phyloP scores from a whole-genome alignment of 2,888 invertebrate genomes.

The Quadriops clusia region DNA sequence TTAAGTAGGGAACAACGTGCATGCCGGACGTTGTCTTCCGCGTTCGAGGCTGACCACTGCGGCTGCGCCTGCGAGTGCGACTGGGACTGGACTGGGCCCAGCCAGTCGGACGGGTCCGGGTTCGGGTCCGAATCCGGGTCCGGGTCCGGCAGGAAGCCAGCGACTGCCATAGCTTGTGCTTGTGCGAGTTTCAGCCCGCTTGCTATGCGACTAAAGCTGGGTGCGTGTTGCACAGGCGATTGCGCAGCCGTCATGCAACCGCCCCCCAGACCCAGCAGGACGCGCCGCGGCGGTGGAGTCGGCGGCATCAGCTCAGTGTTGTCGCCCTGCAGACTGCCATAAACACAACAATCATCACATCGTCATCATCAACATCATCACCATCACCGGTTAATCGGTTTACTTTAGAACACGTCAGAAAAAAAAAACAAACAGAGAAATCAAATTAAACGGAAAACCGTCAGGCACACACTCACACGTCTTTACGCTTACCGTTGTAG shows the following conservation, averaged over 20 bases:
- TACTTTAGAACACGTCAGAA: conserved; percentile 10
- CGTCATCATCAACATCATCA: conserved; percentile 15
- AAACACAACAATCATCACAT: conserved; percentile 30
- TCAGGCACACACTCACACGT: conserved; percentile 31
- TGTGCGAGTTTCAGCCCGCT: conserved; percentile 60
- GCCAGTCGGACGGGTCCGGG: conserved; percentile 38
- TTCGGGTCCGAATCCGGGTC: conserved; percentile 39
- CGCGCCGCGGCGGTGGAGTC: conserved; percentile 45
- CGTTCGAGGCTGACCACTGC: conserved; percentile 31
- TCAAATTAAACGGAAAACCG: conserved; percentile 23
- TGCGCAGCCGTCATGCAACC: conserved; percentile 29
- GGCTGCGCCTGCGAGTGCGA: conserved; percentile 9
- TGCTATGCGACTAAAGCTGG: conserved; percentile 47
- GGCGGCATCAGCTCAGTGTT: conserved; percentile 51
- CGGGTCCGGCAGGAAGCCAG: conserved; percentile 51
- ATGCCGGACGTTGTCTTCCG: conserved; percentile 32
- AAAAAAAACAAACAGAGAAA: too few relatives aligned
- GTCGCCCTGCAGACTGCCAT: conserved; percentile 46
- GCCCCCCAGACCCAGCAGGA: conserved; percentile 31
- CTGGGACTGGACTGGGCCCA: conserved; percentile 25
- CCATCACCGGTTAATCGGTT: conserved; percentile 4
- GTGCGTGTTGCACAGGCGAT: conserved; percentile 31
- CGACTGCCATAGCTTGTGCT: conserved; percentile 59
- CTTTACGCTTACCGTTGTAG: conserved; percentile 45
- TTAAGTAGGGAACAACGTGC: conserved; percentile 35